phyloP scores from a whole-genome alignment of 2,113 vertebrate genomes.

The Anolis sagrei region DNA sequence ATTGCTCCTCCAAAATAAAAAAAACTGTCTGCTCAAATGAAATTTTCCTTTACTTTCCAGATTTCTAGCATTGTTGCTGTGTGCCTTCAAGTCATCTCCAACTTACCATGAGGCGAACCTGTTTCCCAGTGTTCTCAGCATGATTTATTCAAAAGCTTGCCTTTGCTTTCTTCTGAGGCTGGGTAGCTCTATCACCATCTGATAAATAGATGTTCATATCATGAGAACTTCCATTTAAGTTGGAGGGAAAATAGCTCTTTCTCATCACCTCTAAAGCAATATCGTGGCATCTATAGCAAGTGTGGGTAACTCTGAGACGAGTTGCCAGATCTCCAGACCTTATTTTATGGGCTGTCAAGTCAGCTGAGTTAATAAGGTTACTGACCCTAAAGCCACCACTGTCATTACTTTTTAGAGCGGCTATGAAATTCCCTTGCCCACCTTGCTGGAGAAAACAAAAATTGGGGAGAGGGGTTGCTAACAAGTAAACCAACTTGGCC shows the following conservation, averaged over 20 bases:
- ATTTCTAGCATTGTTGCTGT: no score
- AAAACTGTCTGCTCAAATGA: no score
- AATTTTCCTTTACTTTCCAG: no score
- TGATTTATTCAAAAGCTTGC: no score
- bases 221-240: not conserved
- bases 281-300: not conserved
- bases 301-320: not conserved
- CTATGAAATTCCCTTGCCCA: slow-evolving; percentile 1
- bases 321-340: not conserved
- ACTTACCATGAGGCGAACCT: no score
- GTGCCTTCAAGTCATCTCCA: no score
- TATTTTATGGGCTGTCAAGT: not conserved
- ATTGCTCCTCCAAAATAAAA: no score
- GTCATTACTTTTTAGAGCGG: not conserved
- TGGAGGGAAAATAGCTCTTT: not conserved
- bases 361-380: not conserved
- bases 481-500: not conserved
- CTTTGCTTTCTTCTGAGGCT: no score
- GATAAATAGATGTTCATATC: not conserved
- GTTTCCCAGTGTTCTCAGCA: no score
- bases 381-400: not conserved
- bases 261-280: not conserved
- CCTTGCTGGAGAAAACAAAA: not conserved
- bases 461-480: not conserved
- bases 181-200: no score